These are phyloP conservation scores for Silurus meridionalis DNA, from an alignment of 2,113 vertebrate species.

Conservation along the genomic window DNA sequence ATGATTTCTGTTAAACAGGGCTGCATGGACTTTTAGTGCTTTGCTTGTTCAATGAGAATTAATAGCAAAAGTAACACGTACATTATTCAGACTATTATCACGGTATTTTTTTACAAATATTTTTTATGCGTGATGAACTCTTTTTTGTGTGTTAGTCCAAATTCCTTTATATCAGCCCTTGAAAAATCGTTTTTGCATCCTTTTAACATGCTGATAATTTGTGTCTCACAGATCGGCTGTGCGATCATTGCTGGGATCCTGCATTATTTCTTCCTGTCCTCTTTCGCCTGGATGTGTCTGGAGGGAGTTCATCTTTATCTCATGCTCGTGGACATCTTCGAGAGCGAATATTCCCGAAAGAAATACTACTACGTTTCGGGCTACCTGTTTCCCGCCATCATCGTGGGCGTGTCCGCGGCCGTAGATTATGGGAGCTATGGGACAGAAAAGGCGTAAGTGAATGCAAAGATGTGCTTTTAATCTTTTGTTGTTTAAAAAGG, in stretches of 20 bases:
- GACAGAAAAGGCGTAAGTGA: slow-evolving; percentile 91
- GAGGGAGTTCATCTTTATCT: slow-evolving; percentile 98
- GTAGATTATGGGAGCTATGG: slow-evolving; percentile 97
- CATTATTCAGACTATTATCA: not conserved
- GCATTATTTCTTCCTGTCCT: slow-evolving; percentile 97
- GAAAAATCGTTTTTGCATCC: not conserved
- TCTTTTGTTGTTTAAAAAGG: not conserved
- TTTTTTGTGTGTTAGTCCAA: not conserved
- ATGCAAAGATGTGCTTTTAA: slow-evolving; percentile 40
- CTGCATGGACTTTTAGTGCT: not conserved
- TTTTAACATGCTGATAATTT: not conserved
- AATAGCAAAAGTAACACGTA: not conserved
- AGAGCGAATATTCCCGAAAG: slow-evolving; percentile 98
- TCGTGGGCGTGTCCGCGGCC: slow-evolving; percentile 94
- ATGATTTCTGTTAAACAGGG: not conserved
- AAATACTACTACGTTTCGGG: slow-evolving; percentile 97
- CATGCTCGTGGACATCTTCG: slow-evolving; percentile 98
- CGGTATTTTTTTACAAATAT: not conserved
- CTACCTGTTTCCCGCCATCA: slow-evolving; percentile 94
- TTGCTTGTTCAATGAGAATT: not conserved
- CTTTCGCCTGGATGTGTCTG: slow-evolving; percentile 98
- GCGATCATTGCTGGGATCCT: slow-evolving; percentile 95
- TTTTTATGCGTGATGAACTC: not conserved
- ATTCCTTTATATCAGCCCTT: not conserved
- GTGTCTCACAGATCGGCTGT: slow-evolving; percentile 83